These are phyloP conservation scores for Synanthedon myopaeformis DNA, from an alignment of 2,888 invertebrate species.

Conservation along the genomic window DNA sequence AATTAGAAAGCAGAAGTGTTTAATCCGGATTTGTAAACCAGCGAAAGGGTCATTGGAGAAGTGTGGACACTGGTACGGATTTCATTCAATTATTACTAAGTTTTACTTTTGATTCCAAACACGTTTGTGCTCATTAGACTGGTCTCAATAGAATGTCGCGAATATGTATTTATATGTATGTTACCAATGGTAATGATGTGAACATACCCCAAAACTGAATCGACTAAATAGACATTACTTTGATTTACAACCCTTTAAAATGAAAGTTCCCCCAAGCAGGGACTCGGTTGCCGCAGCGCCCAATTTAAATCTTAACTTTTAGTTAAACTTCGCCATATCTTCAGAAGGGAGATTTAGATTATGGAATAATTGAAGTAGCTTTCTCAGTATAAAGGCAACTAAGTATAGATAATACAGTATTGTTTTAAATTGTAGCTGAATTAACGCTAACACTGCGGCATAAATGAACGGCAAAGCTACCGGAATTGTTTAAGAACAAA, in stretches of 20 bases:
- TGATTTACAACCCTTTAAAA: conserved; percentile 57
- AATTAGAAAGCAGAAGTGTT: conserved; percentile 21
- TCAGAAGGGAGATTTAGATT: conserved; percentile 33
- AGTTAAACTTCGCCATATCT: conserved; percentile 51
- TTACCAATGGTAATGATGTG: neutral
- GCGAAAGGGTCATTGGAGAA: conserved; percentile 16
- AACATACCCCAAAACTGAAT: conserved; percentile 23
- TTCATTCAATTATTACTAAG: neutral
- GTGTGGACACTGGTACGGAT: neutral
- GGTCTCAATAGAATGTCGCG: no score
- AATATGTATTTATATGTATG: no score
- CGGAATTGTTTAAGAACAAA: no score
- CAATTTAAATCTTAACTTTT: conserved; percentile 57
- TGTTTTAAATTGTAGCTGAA: neutral
- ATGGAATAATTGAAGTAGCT: conserved; percentile 39
- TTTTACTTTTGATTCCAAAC: neutral
- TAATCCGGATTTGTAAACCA: conserved; percentile 37
- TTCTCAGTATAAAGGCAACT: conserved; percentile 1
- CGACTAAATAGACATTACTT: conserved; percentile 50
- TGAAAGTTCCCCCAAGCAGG: conserved; percentile 36
- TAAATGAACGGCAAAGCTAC: neutral
- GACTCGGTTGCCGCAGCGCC: conserved; percentile 29
- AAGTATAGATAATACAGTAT: neutral
- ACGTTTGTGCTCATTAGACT: no score
- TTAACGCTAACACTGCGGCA: neutral